Conservation (phyloP, 2,888 invertebrate genomes). For the Barypeithes pellucidus region DNA sequence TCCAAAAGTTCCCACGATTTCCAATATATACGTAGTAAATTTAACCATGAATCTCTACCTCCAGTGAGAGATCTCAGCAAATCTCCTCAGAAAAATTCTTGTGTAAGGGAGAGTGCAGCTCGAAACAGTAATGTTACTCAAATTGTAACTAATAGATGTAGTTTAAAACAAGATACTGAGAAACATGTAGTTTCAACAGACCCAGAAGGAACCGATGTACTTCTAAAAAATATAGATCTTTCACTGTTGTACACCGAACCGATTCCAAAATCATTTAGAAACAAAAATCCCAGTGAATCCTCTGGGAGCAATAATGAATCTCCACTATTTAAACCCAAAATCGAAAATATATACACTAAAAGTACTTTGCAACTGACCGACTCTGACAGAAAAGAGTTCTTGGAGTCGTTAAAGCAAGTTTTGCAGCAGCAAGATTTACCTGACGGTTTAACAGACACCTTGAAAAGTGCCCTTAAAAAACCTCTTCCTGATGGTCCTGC, state of each 20-base stretch:
- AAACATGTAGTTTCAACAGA: not conserved
- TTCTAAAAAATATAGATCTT: slow-evolving; percentile 58
- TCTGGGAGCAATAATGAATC: slow-evolving; percentile 41
- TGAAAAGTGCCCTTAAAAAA: slow-evolving; percentile 79
- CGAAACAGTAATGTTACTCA: not conserved
- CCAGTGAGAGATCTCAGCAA: slow-evolving; percentile 27
- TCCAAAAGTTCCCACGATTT: slow-evolving; percentile 64
- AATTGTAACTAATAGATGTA: not conserved
- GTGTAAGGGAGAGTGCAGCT: not conserved
- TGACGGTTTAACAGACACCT: slow-evolving; percentile 72
- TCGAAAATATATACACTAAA: slow-evolving; percentile 59
- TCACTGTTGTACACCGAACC: slow-evolving; percentile 65
- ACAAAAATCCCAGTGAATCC: slow-evolving; percentile 49
- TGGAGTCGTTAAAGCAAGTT: slow-evolving; percentile 44
- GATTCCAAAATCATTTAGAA: slow-evolving; percentile 65
- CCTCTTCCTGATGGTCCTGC: slow-evolving; percentile 82
- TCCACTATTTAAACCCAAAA: slow-evolving; percentile 40
- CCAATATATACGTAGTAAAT: slow-evolving; percentile 63
- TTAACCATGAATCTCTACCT: slow-evolving; percentile 53
- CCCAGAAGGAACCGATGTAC: slow-evolving; percentile 5
- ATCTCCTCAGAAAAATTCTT: slow-evolving; percentile 22
- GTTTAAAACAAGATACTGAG: not conserved
- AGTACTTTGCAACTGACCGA: slow-evolving; percentile 62
- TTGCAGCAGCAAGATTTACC: slow-evolving; percentile 50
- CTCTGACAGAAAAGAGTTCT: slow-evolving; percentile 46